phyloP scores from a whole-genome alignment of 2,113 vertebrate genomes.

The Archocentrus centrarchus region DNA sequence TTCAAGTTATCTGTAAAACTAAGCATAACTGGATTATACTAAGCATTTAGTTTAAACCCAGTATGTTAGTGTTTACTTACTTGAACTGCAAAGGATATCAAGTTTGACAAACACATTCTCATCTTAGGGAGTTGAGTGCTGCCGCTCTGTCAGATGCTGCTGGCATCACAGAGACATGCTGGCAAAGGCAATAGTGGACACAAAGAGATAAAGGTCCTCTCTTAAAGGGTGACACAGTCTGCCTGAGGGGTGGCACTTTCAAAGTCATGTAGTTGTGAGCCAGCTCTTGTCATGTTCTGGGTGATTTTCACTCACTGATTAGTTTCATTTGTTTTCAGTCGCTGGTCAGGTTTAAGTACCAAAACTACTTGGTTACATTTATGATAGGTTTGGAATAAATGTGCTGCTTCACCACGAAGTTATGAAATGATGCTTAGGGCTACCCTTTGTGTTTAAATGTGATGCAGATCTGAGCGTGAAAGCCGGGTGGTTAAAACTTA shows the following conservation, averaged over 20 bases:
- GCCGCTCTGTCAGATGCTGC: background rate
- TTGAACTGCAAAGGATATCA: background rate
- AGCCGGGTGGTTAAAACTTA: no score
- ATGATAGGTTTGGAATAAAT: background rate
- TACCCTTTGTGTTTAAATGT: background rate
- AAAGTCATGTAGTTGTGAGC: background rate
- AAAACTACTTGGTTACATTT: background rate
- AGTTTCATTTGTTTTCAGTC: background rate
- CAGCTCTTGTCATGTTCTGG: background rate
- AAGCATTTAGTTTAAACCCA: background rate
- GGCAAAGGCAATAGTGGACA: background rate
- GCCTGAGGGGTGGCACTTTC: background rate
- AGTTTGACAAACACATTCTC: background rate
- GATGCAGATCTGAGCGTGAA: no score
- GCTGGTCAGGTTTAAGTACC: background rate
- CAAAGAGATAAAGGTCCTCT: background rate
- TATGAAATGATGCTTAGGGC: background rate
- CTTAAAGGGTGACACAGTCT: background rate
- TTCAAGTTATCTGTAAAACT: background rate
- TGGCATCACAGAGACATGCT: background rate
- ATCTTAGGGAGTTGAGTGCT: background rate
- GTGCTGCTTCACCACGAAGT: background rate
- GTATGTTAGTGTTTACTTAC: background rate
- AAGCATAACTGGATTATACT: background rate
- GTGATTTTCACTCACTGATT: background rate